These are phyloP conservation scores for Oscheius sp. DNA, from an alignment of 2,888 invertebrate species.

Conservation along the genomic window DNA sequence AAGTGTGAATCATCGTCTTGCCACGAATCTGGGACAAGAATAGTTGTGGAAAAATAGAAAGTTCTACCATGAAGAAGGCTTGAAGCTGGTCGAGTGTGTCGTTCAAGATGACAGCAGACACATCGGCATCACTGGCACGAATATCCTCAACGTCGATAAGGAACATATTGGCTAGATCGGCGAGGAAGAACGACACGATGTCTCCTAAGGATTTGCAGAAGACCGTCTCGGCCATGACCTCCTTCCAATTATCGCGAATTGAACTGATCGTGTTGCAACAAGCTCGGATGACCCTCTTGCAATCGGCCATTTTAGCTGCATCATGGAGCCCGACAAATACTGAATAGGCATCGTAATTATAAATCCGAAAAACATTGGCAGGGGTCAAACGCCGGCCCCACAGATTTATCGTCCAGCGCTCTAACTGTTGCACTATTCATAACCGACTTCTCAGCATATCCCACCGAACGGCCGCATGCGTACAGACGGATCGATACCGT, in stretches of 20 bases:
- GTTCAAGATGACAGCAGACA: constrained; percentile 46
- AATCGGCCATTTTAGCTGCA: constrained; percentile 1
- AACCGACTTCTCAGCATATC: too few relatives aligned
- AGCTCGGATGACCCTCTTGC: constrained; percentile 31
- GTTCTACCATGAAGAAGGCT: constrained; percentile 43
- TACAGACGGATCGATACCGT: too few relatives aligned
- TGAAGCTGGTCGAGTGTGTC: constrained; percentile 49
- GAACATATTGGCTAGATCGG: constrained; percentile 48
- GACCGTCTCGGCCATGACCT: constrained; percentile 65
- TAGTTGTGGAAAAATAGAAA: not conserved
- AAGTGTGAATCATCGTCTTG: constrained; percentile 53
- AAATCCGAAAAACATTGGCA: too few relatives aligned
- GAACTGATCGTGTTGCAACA: constrained; percentile 58
- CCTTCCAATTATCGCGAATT: constrained; percentile 62
- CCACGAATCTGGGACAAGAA: constrained; percentile 48
- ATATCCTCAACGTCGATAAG: constrained; percentile 42
- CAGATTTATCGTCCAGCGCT: too few relatives aligned
- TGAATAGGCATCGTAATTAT: not conserved
- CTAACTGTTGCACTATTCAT: too few relatives aligned
- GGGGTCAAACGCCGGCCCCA: too few relatives aligned
- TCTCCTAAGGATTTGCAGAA: constrained; percentile 63
- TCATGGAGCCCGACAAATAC: constrained; percentile 35
- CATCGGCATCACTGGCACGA: constrained; percentile 50
- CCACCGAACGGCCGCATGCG: too few relatives aligned
- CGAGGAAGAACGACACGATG: constrained; percentile 62